Base-by-base conservation (phyloP, 2,797 vertebrate species). In the Fistularia tabacaria region DNA sequence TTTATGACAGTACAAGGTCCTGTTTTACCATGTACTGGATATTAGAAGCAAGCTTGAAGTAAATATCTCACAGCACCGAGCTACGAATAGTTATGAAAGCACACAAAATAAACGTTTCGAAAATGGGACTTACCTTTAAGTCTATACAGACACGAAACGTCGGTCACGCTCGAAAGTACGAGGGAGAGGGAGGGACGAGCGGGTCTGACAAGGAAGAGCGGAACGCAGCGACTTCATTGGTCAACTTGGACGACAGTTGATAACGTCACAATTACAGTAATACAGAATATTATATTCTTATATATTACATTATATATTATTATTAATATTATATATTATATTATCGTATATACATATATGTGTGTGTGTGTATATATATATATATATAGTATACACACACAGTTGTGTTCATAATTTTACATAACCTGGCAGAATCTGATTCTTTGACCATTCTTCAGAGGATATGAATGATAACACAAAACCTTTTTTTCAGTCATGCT, bases 111-210 rank as follows among this genome's bases (percentile, higher is more conserved):
- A 38, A 11, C 13, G 9, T 0, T 0, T 0, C 5, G 1, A n/a
- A 6, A 48, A 8, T 14, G 46, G 0, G 13, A 89, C 92, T 88
- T 88, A 93, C 92, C 5, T 93, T 92, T 93, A 93, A 93, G 92
- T 91, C 92, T 92, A 54, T 74, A 85, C 9, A 92, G 92, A 93
- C 92, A 89, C 92, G 91, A 93, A 92, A 93, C 92, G 90, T 87
- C 66, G 84, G 88, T 84, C 90, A 90, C 92, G 91, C 92, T 90
- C 62, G 41, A 49, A 59, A 74, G 66, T 87, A 77, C 80, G 75
- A 81, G 80, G 83, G 82, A 78, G 79, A 73, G 77, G 6, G 41
- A 42, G 58, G 57, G 0, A 41, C n/a, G 0, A 59, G 54, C 64
- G 57, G 68, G 54, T 0, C 38, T 12, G 41, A 12, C 0, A 14